A percentile compares a stretch with the other conserved stretches of the same genome.
Conservation (phyloP, 2,113 vertebrate genomes). For the Vulpes vulpes region DNA sequence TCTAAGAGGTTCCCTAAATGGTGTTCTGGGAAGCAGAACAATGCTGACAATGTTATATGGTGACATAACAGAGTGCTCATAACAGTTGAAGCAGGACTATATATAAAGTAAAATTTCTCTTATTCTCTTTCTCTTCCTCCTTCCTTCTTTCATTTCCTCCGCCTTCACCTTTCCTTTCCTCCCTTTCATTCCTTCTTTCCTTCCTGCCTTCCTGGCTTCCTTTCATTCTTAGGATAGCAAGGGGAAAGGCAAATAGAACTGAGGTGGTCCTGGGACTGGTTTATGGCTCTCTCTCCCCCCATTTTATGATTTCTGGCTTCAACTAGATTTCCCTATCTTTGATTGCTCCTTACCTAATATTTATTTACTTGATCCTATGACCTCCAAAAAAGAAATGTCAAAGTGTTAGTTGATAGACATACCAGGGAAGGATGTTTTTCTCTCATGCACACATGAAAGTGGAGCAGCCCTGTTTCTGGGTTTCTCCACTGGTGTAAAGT, state of each 20-base stretch:
- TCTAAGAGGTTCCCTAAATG: not conserved
- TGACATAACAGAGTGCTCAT: not conserved
- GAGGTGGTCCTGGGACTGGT: not conserved
- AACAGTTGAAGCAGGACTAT: not conserved
- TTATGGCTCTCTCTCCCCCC: not conserved
- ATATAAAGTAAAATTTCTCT: not conserved
- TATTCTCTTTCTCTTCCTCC: not conserved
- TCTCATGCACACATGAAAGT: not conserved
- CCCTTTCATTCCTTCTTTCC: not conserved
- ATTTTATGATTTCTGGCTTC: conserved; percentile 4
- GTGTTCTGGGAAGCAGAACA: not conserved
- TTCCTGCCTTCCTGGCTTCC: not conserved
- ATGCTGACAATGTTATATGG: not conserved
- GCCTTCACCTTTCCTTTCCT: too few species aligned
- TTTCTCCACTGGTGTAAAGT: not conserved
- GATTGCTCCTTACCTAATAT: not conserved
- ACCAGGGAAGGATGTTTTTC: not conserved
- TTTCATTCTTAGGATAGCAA: not conserved
- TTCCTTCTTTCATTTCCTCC: too few species aligned
- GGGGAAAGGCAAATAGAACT: not conserved
- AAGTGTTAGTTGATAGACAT: not conserved
- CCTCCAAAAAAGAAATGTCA: not conserved
- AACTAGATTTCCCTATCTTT: not conserved
- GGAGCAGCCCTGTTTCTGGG: not conserved
- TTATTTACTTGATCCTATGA: conserved; percentile 22